Evolutionary conservation across 2,888 invertebrate species (phyloP), one percentile per base, ranked within the genome.

Genomic region (Quadroppia sp.): DNA sequence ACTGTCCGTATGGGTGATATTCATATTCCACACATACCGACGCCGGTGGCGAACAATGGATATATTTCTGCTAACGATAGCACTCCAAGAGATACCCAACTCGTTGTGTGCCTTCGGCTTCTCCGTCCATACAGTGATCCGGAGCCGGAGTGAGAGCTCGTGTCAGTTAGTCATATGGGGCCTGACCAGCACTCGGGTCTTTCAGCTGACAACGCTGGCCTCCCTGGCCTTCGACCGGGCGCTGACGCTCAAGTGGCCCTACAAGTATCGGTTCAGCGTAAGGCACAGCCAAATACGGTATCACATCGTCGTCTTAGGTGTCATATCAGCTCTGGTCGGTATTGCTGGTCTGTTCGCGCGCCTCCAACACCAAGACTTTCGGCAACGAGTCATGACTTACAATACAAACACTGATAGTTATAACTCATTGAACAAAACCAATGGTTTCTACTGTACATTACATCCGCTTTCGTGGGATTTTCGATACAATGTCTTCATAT

Each of bases 21-120:
- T 83, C 53, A 84, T 86, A 45, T 84, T 85, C 79, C 84, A 85
- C 80, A 83, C 83, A 75, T 85, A 85, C 80, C 82, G 85, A 30
- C 82, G 82, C 71, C 80, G 82, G 77, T 86, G 86, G 86, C 81
- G 84, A 36, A 83, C 85, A 1, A 84, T 85, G 80, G 86, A 86
- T 80, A 82, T 85, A 50, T 83, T 85, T 71, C 82, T 86, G 71
- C 82, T 85, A 28, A 83, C 84, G 17, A 79, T 85, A 7, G 77
- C 85, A 36, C 79, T 82, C 20, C 81, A 83, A 76, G 78, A 79
- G 73, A 72, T 79, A 32, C 73, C 78, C 11, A 74, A 75, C 40
- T 75, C 73, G 64, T 74, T 74, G 72, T 78, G 72, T 76, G 77
- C 72, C 59, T 79, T 77, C 72, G 77, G 76, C 48, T 78, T 75